Base-by-base conservation (phyloP, 2,888 invertebrate genomes). In the Rosalia funebris region DNA sequence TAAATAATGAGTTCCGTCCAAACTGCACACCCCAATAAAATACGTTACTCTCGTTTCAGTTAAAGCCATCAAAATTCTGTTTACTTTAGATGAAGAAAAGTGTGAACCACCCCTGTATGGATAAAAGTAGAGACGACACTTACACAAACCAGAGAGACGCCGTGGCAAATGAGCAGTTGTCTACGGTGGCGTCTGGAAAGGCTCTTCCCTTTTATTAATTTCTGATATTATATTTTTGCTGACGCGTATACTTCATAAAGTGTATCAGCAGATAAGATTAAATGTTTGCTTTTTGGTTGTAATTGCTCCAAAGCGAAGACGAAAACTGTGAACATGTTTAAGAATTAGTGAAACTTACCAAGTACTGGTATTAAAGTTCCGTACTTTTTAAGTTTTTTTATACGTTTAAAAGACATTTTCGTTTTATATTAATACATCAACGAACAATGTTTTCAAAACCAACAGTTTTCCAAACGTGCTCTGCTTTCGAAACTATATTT, bases 1-100 rank as follows among this genome's bases (percentile, higher is more conserved):
- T 73, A 71, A 72, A 71, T 71, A 73, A 73, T 69, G 71, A 65
- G 68, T 61, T 59, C 68, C 65, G 70, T 66, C 66, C 63, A 58
- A 70, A 65, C 60, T 66, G 63, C 69, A 67, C 70, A 63, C 68
- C 70, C 70, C 66, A 63, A 66, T 67, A 63, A 63, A 65, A 65
- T 67, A 65, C 69, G 70, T 71, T 70, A 72, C 67, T 71, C 71
- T 70, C 71, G 69, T 60, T 52, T 60, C 50, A 42, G 58, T 52
- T 52, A 37, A 37, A 31, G 14, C 36, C 42, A 20, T 62, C 62
- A 60, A 60, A 60, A 64, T 57, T 59, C 53, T 66, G 66, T 66
- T 68, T 68, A 63, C 63, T 54, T 46, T 44, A 54, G 48, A 56
- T n/a, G 32, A 32, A 20, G 53, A 41, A 41, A 41, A 42, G 36